phyloP scores from a whole-genome alignment of 2,113 vertebrate genomes.

The Salvator merianae region DNA sequence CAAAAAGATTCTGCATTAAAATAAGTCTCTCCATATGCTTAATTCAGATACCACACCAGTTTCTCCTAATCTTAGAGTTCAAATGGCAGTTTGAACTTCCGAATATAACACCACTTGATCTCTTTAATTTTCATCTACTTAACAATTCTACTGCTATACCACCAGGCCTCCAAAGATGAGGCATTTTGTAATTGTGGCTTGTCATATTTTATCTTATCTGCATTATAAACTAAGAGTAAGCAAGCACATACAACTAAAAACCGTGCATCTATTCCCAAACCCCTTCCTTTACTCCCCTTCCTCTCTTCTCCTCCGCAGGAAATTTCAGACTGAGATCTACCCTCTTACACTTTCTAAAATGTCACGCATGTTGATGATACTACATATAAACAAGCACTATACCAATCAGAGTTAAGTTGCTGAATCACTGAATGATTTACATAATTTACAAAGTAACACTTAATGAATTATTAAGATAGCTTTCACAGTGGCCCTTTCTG shows the following conservation, averaged over 20 bases:
- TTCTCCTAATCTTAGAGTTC: neutral
- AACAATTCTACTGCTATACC: neutral
- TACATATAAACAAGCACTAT: too few relatives aligned
- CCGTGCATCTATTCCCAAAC: neutral
- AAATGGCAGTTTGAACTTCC: neutral
- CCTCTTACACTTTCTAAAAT: neutral
- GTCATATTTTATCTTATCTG: neutral
- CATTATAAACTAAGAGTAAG: neutral
- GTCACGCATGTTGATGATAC: neutral
- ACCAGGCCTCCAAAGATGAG: too few relatives aligned
- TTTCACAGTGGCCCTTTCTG: neutral
- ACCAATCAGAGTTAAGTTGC: too few relatives aligned
- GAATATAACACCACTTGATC: neutral
- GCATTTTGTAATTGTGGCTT: neutral
- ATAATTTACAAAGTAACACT: neutral
- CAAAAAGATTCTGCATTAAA: neutral
- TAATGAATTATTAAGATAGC: neutral
- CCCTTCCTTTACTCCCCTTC: neutral
- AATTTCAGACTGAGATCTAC: neutral
- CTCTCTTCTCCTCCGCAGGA: neutral
- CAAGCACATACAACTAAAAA: neutral
- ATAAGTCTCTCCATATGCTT: neutral
- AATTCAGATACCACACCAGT: neutral
- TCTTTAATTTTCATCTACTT: neutral
- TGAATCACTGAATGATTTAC: neutral